These are phyloP conservation scores for Drosophila tripunctata DNA, from an alignment of 2,888 invertebrate genomes.

Conservation along the genomic window DNA sequence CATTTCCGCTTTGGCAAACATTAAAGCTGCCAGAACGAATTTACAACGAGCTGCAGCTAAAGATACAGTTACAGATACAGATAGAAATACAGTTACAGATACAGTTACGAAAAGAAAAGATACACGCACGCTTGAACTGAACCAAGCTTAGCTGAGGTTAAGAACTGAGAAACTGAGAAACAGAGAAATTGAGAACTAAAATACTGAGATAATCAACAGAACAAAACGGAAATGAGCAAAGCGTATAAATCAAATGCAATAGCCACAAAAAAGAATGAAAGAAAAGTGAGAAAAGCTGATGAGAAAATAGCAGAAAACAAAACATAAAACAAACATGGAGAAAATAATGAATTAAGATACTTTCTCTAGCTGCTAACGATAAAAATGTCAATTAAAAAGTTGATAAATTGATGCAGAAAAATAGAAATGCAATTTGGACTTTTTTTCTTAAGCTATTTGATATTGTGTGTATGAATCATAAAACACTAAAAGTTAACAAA, in stretches of 20 bases:
- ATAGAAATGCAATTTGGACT: background rate
- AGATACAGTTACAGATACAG: constrained; percentile 15
- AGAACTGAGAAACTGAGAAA: background rate
- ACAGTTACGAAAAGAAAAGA: constrained; percentile 23
- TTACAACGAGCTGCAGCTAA: constrained; percentile 57
- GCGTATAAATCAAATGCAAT: constrained; percentile 71
- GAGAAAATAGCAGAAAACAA: background rate
- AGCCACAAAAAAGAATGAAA: constrained; percentile 15
- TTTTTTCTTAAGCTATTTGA: background rate
- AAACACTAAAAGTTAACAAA: no score
- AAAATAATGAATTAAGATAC: constrained; percentile 4
- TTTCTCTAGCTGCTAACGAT: background rate
- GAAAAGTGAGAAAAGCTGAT: constrained; percentile 8
- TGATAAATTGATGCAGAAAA: constrained; percentile 2
- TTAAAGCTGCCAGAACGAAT: constrained; percentile 77
- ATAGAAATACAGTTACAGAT: constrained; percentile 10
- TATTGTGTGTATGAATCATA: no score
- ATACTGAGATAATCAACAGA: constrained; percentile 65
- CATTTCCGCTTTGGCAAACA: constrained; percentile 80
- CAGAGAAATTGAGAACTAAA: constrained; percentile 5
- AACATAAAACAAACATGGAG: background rate
- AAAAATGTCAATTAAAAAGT: constrained; percentile 18
- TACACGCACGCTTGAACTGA: constrained; percentile 51
- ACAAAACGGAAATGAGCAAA: constrained; percentile 67
- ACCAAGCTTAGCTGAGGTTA: constrained; percentile 11